Percentiles rank a stretch among this genome's conserved stretches.
phyloP scores from a whole-genome alignment of 2,113 vertebrate species.

The Reinhardtius hippoglossoides region DNA sequence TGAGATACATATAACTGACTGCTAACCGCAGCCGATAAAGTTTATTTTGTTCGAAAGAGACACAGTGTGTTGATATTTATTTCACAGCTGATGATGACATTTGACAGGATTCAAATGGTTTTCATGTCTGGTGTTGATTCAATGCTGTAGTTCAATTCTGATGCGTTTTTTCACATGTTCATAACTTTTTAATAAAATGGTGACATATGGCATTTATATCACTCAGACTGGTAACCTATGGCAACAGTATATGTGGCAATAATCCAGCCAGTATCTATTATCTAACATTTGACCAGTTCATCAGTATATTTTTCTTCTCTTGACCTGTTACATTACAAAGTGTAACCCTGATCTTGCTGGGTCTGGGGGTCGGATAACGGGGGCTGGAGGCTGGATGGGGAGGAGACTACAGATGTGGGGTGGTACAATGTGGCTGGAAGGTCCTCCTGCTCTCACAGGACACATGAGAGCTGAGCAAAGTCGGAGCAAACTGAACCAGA shows the following conservation, averaged over 20 bases:
- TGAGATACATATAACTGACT: no score
- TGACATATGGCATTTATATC: not conserved
- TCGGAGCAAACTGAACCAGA: conserved; percentile 59
- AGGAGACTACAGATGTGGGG: conserved; percentile 75
- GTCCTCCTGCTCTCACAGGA: conserved; percentile 67
- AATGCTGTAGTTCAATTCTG: no score
- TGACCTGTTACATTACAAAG: not conserved
- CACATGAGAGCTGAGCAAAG: conserved; percentile 69
- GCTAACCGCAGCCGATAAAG: no score
- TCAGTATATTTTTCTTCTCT: not conserved
- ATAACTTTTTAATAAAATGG: not conserved
- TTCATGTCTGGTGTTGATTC: no score
- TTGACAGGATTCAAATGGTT: no score
- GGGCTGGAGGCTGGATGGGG: conserved; percentile 61
- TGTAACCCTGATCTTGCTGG: not conserved
- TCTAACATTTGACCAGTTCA: not conserved
- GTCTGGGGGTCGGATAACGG: conserved; percentile 19
- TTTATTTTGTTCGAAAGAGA: no score
- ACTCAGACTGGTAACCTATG: not conserved
- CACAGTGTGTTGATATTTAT: no score
- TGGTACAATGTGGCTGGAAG: conserved; percentile 70
- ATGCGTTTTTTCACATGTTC: not conserved
- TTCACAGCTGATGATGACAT: no score
- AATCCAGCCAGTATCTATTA: no score
- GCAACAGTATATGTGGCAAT: not conserved